Evolutionary conservation across 2,797 vertebrate genomes (phyloP).

Genomic region (Brotula barbata): DNA sequence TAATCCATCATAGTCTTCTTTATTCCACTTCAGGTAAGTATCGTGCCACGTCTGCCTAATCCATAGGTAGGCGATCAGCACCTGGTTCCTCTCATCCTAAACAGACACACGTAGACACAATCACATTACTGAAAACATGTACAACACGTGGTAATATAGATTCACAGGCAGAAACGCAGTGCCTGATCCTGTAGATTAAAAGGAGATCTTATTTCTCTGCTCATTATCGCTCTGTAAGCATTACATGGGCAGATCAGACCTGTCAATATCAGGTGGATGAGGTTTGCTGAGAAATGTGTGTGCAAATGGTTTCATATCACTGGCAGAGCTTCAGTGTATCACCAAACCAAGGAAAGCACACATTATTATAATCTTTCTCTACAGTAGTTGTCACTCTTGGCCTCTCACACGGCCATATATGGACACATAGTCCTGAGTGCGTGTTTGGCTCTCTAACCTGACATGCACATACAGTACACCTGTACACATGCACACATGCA

Average conservation of each 20-base stretch:
- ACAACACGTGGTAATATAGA: conserved; percentile 10
- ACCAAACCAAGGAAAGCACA: conserved; percentile 38
- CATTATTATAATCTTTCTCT: conserved; percentile 10
- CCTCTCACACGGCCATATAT: conserved; percentile 1
- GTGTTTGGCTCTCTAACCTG: conserved; percentile 15
- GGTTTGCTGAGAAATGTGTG: not conserved
- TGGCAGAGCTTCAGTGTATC: conserved; percentile 41
- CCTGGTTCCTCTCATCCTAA: conserved; percentile 95
- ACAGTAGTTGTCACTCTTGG: not conserved
- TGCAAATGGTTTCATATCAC: conserved; percentile 25
- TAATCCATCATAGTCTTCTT: conserved; percentile 92
- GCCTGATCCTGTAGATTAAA: conserved; percentile 8
- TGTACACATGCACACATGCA: conserved; percentile 13
- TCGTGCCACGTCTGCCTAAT: conserved; percentile 97
- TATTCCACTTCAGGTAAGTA: conserved; percentile 91
- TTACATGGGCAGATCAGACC: conserved; percentile 39
- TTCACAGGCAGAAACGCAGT: not conserved
- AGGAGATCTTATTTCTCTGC: conserved; percentile 12
- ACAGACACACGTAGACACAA: conserved; percentile 11
- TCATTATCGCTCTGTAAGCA: conserved; percentile 36
- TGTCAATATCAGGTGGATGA: conserved; percentile 68
- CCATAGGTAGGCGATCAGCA: conserved; percentile 95
- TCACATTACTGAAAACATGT: conserved; percentile 14
- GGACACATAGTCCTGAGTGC: not conserved
- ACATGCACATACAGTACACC: not conserved